Evolutionary conservation across 1,140 invertebrate species (phyloP), one percentile per base, ranked within the genome.

Genomic region (Drosophila pruinosa): DNA sequence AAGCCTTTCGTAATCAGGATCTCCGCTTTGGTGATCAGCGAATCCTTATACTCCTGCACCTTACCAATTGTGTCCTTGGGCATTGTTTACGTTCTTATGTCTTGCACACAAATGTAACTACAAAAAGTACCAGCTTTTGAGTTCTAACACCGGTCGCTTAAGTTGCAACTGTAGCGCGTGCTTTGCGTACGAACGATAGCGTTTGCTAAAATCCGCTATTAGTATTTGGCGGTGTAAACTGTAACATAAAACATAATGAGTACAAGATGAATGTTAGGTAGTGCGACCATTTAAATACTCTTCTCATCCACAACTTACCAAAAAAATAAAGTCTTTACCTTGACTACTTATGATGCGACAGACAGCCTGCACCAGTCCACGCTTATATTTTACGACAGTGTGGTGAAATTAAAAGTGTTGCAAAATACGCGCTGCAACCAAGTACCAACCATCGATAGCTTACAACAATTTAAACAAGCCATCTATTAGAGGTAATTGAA

Each of bases 1-100:
- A 98, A 98, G 38, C 95, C 95, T 90, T 96, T 96, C 28, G 97
- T 93, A 53, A 98, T 95, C 36, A 98, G 91, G 75, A 95, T 94
- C 91, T 98, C 97, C 10, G 97, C 97, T 92, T 97, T 96, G 26
- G 93, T 93, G 91, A 96, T 96, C 53, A 97, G 91, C 14, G 94
- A 94, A 81, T 96, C 95, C 92, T 97, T 97, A 92, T 97, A 97
- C 82, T 96, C 95, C 89, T 96, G 94, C 15, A 91, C 89, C 68
- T 89, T 91, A 3, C 45, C 61, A 22, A 89, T 74, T 19, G 86
- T 91, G 39, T 91, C 89, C 43, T 71, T 85, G 0, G 89, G 77
- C 89, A 91, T 91, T 52, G 15, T 64, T 24, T 17, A n/a, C 28
- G n/a, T 36, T 31, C 21, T 15, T 15, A 19, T 45, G 21, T n/a